Percentiles rank a stretch among this genome's conserved stretches.
Evolutionary conservation across 2,888 invertebrate genomes (phyloP).

Genomic region (Cosmorhoe ocellata): DNA sequence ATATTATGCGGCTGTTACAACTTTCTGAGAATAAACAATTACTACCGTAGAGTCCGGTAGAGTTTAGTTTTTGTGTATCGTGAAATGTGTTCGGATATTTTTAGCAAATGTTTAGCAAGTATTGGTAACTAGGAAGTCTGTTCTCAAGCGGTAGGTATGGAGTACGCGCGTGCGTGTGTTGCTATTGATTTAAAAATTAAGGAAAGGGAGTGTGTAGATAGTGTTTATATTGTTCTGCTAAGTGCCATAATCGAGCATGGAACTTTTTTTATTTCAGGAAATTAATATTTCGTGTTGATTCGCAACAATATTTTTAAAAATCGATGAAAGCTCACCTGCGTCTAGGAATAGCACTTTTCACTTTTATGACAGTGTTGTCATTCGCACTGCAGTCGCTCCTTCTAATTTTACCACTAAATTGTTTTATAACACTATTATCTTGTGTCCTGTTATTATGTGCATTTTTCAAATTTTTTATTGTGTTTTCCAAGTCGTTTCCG

Average conservation of each 20-base stretch:
- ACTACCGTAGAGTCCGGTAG: conserved; percentile 1
- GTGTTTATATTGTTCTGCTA: not conserved
- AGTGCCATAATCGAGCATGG: not conserved
- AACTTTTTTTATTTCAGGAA: no score
- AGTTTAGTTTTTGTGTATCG: conserved; percentile 1
- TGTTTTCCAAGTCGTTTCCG: conserved; percentile 51
- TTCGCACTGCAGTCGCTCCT: conserved; percentile 44
- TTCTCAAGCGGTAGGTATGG: conserved; percentile 43
- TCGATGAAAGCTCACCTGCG: conserved; percentile 61
- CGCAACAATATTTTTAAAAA: conserved; percentile 25
- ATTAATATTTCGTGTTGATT: not conserved
- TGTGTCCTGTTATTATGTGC: conserved; percentile 42
- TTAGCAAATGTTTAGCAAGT: conserved; percentile 40
- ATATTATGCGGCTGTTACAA: not conserved
- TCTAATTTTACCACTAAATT: conserved; percentile 58
- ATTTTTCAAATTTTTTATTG: conserved; percentile 47
- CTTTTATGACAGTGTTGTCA: conserved; percentile 65
- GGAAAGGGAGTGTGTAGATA: no score
- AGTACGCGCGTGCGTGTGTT: conserved; percentile 27
- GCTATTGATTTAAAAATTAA: conserved; percentile 28
- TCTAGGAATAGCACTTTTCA: conserved; percentile 76
- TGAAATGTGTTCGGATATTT: conserved; percentile 38
- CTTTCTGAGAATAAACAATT: no score
- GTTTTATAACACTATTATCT: conserved; percentile 51
- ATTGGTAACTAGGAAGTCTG: conserved; percentile 58